Conservation (phyloP, 2,888 invertebrate species). For the Morinoia aosen region DNA sequence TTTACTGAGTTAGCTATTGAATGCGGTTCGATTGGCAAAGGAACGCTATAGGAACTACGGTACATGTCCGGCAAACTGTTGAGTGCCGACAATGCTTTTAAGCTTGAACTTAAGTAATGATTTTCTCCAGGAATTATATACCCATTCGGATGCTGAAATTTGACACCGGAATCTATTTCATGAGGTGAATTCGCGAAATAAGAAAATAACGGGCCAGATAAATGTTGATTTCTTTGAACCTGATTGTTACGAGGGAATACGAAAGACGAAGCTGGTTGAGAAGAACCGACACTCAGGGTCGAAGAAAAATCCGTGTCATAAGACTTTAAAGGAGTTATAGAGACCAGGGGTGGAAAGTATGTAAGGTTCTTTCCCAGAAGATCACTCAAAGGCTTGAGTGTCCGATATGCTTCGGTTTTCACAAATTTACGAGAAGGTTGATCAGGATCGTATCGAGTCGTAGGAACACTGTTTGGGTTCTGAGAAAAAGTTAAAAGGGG, state of each 20-base stretch:
- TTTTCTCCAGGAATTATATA: background rate
- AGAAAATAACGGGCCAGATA: background rate
- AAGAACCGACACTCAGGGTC: too few relatives aligned
- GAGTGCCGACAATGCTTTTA: conserved; percentile 34
- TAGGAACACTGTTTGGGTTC: background rate
- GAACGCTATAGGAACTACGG: conserved; percentile 16
- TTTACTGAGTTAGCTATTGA: background rate
- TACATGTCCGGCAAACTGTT: conserved; percentile 24
- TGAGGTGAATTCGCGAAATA: background rate
- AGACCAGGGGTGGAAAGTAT: conserved; percentile 10
- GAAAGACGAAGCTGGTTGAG: background rate
- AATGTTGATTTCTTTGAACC: background rate
- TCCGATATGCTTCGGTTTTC: background rate
- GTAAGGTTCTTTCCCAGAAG: background rate
- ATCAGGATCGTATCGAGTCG: background rate
- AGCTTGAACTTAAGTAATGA: background rate
- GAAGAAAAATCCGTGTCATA: background rate
- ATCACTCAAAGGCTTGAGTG: conserved; percentile 1
- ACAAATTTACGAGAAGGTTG: background rate
- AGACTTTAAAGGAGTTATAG: background rate
- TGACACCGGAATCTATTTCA: background rate
- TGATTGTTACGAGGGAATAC: background rate
- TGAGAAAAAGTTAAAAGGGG: background rate
- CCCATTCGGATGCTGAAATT: background rate
- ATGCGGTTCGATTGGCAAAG: conserved; percentile 16